Conservation (phyloP, 2,888 invertebrate species). For the Cheilosia variabilis region DNA sequence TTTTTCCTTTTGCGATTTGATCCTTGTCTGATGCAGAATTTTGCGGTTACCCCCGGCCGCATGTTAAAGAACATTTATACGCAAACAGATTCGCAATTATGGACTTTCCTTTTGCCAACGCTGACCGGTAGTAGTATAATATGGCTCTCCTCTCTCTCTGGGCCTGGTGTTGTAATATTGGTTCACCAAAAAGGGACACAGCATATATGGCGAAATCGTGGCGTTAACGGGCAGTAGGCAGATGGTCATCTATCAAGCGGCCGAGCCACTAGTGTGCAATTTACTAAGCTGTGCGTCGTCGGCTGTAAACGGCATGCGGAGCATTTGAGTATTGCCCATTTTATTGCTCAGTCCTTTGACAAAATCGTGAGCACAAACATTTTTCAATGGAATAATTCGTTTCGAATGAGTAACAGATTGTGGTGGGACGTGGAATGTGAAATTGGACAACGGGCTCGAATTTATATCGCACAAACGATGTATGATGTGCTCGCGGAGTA, state of each 20-base stretch:
- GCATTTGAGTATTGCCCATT: constrained; percentile 23
- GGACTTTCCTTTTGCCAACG: constrained; percentile 48
- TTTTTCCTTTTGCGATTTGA: constrained; percentile 49
- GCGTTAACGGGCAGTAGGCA: constrained; percentile 41
- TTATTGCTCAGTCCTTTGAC: constrained; percentile 72
- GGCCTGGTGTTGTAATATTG: constrained; percentile 65
- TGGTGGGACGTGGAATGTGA: constrained; percentile 44
- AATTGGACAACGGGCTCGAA: constrained; percentile 56
- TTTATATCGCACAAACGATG: constrained; percentile 47
- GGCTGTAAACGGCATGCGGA: background rate
- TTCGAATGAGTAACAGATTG: constrained; percentile 64
- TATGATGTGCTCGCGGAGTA: constrained; percentile 18
- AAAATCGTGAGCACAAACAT: constrained; percentile 40
- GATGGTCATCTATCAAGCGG: constrained; percentile 63
- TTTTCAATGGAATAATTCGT: constrained; percentile 62
- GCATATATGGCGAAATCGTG: constrained; percentile 58
- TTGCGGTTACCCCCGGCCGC: constrained; percentile 44
- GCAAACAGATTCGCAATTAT: constrained; percentile 71
- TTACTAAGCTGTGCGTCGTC: constrained; percentile 54
- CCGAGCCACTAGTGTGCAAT: constrained; percentile 65
- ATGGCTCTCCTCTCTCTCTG: background rate
- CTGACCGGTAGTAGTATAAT: background rate
- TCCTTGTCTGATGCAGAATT: constrained; percentile 65
- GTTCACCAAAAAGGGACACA: constrained; percentile 61
- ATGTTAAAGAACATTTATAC: constrained; percentile 64